Evolutionary conservation across 2,797 vertebrate species (phyloP).

Genomic region (Echeneis naucrates): DNA sequence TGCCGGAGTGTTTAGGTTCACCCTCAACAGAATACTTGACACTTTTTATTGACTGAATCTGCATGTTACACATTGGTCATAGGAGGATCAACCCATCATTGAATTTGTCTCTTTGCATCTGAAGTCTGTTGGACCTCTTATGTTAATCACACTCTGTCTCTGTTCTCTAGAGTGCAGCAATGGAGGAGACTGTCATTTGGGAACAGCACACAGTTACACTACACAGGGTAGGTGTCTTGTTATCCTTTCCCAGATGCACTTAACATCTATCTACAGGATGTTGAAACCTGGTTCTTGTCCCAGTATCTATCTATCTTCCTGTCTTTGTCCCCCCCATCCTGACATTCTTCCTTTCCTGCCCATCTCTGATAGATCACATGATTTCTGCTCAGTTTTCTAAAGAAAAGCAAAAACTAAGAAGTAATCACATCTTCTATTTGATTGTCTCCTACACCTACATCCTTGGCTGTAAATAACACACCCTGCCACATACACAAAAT

Average conservation of each 20-base stretch:
- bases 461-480: slow-evolving; percentile 1
- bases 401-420: slow-evolving; percentile 19
- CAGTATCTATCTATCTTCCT: slow-evolving; percentile 7
- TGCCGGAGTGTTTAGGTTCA: no score
- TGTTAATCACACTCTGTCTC: slow-evolving; percentile 34
- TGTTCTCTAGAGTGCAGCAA: slow-evolving; percentile 91
- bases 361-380: slow-evolving; percentile 22
- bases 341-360: slow-evolving; percentile 2
- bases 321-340: slow-evolving; percentile 14
- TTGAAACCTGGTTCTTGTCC: slow-evolving; percentile 4
- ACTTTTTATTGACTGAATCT: slow-evolving; percentile 5
- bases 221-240: slow-evolving; percentile 92
- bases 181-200: slow-evolving; percentile 99
- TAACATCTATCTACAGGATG: slow-evolving; percentile 2
- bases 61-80: slow-evolving; percentile 12
- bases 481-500: not conserved
- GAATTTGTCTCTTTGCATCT: slow-evolving; percentile 2
- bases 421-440: slow-evolving; percentile 7
- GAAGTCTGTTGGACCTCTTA: slow-evolving; percentile 8
- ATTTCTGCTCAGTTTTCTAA: slow-evolving; percentile 31
- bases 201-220: slow-evolving; percentile 99
- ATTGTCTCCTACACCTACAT: slow-evolving; percentile 6
- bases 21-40: slow-evolving; percentile 5
- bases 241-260: slow-evolving; percentile 21
- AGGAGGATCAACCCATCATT: not conserved